These are phyloP conservation scores for Tetrao urogallus DNA, from an alignment of 2,113 vertebrate genomes.

Conservation along the genomic window DNA sequence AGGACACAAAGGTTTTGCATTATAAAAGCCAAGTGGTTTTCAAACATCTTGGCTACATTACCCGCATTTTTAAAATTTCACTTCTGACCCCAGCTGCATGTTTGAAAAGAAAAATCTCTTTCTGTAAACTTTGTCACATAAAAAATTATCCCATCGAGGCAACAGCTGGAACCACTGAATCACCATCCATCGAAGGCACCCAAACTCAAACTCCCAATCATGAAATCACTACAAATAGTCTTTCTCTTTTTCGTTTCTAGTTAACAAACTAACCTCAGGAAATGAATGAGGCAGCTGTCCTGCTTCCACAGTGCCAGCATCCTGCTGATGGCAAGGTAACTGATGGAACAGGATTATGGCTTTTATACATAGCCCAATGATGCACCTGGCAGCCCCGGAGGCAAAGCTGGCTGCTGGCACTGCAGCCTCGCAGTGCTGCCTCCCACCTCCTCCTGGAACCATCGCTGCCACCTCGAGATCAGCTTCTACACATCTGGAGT, in stretches of 20 bases:
- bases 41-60: background rate
- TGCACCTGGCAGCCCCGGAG: background rate
- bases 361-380: background rate
- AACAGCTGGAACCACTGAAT: background rate
- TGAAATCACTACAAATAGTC: background rate
- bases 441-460: background rate
- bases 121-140: background rate
- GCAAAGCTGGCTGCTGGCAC: background rate
- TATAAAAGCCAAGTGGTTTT: background rate
- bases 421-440: background rate
- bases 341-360: constrained; percentile 17
- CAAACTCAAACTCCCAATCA: background rate
- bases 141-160: background rate
- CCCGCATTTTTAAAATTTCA: rapidly evolving
- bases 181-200: background rate
- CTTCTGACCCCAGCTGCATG: background rate
- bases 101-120: background rate
- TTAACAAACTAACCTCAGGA: background rate
- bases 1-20: constrained; percentile 10
- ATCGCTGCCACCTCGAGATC: rapidly evolving
- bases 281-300: background rate
- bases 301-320: background rate
- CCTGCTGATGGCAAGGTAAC: background rate
- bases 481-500: rapidly evolving
- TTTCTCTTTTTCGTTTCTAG: background rate